Conservation (phyloP, 2,797 vertebrate species). For the Sphenopsis melanotis region DNA sequence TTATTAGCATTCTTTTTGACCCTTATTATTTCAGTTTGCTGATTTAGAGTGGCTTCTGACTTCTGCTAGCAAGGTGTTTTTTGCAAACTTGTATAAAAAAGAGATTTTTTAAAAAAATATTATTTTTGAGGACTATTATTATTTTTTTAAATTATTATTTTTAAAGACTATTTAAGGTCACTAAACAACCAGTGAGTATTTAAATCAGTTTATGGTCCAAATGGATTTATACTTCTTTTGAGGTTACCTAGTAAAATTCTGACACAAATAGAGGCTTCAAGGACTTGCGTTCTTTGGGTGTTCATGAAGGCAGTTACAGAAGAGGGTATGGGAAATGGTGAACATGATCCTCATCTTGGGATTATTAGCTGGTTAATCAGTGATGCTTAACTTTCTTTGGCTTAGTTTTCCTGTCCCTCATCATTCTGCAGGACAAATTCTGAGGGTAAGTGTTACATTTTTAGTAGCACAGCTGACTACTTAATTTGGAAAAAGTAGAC, state of each 20-base stretch:
- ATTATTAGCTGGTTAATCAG: neutral
- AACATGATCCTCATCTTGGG: neutral
- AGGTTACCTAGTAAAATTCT: neutral
- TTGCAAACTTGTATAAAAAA: constrained; percentile 15
- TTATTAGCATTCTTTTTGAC: constrained; percentile 3
- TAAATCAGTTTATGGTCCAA: neutral
- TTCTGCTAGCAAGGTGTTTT: neutral
- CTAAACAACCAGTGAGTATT: neutral
- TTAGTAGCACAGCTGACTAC: neutral
- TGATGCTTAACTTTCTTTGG: neutral
- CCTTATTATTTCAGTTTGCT: constrained; percentile 12
- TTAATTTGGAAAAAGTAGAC: neutral
- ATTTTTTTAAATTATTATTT: neutral
- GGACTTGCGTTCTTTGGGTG: neutral
- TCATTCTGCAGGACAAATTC: neutral
- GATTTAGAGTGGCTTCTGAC: neutral
- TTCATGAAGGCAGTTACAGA: neutral
- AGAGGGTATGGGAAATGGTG: neutral
- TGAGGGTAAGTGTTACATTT: neutral
- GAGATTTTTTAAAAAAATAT: neutral
- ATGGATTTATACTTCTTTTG: neutral
- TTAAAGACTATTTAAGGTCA: neutral
- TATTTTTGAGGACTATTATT: neutral
- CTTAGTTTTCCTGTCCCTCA: neutral
- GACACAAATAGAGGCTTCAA: neutral